These are phyloP conservation scores for Dynastes hyllus DNA, from an alignment of 2,888 invertebrate genomes.

Conservation along the genomic window DNA sequence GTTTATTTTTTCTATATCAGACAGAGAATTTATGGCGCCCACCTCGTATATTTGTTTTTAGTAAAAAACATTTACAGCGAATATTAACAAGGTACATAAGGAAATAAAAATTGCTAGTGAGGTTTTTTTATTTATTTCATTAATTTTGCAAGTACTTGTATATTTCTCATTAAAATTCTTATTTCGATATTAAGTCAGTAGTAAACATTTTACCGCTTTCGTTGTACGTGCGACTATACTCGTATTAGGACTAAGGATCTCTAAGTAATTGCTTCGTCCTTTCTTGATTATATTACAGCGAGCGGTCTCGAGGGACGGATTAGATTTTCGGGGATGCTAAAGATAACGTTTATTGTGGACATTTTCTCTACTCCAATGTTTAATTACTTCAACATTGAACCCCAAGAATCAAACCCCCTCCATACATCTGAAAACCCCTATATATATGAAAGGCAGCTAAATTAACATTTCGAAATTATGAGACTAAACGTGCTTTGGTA, in stretches of 20 bases:
- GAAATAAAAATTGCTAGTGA: too few relatives aligned
- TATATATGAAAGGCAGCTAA: neutral
- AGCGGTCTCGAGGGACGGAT: conserved; percentile 6
- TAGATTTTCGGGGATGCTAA: conserved; percentile 13
- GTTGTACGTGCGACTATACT: neutral
- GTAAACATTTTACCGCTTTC: neutral
- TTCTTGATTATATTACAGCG: conserved; percentile 14
- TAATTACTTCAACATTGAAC: conserved; percentile 19
- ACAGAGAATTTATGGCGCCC: too few relatives aligned
- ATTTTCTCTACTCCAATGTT: conserved; percentile 5
- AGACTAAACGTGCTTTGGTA: too few relatives aligned
- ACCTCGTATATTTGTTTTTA: too few relatives aligned
- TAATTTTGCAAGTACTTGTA: neutral
- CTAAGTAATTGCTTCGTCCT: neutral
- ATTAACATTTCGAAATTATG: too few relatives aligned
- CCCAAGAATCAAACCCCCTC: neutral
- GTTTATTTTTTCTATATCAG: too few relatives aligned
- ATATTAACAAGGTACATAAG: too few relatives aligned
- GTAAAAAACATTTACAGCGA: too few relatives aligned
- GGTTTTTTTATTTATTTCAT: neutral
- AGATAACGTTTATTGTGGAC: conserved; percentile 28
- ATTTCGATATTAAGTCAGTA: neutral
- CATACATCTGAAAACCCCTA: neutral
- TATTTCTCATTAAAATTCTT: neutral
- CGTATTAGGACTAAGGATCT: neutral